Conservation (phyloP, 1,140 invertebrate genomes). For the Aphidius ervi region DNA sequence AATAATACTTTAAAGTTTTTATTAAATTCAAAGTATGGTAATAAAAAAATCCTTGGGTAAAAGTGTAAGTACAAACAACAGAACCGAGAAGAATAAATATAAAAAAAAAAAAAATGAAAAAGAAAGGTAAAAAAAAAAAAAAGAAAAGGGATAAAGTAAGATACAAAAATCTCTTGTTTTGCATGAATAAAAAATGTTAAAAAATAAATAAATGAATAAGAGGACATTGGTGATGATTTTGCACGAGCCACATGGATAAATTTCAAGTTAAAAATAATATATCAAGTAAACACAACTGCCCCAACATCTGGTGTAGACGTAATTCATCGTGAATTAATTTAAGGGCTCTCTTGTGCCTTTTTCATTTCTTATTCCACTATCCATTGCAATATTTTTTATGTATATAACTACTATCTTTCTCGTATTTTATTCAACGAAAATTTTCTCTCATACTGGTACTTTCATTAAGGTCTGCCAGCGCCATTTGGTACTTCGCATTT, state of each 20-base stretch:
- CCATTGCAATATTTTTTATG: constrained; percentile 6
- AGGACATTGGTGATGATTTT: constrained; percentile 11
- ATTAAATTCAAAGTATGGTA: too few species aligned
- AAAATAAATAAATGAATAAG: not conserved
- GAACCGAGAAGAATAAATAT: too few species aligned
- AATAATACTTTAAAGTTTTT: too few species aligned
- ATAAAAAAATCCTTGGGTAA: too few species aligned
- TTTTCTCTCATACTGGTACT: constrained; percentile 37
- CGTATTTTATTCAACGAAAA: not conserved
- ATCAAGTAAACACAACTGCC: constrained; percentile 53
- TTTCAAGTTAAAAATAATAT: constrained; percentile 16
- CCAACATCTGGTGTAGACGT: constrained; percentile 52
- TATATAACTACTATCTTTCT: not conserved
- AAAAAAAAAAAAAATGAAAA: too few species aligned
- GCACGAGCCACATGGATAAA: constrained; percentile 18
- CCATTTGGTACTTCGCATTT: constrained; percentile 50
- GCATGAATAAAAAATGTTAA: too few species aligned
- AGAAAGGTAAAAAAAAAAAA: too few species aligned
- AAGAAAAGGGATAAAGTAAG: too few species aligned
- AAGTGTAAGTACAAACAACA: too few species aligned
- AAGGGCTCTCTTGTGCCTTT: constrained; percentile 36
- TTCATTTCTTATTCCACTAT: constrained; percentile 10
- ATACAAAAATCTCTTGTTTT: too few species aligned
- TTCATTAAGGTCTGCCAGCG: constrained; percentile 52
- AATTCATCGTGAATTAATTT: constrained; percentile 57